These are phyloP conservation scores for Euglossa dilemma DNA, from an alignment of 1,140 invertebrate genomes.

Conservation along the genomic window DNA sequence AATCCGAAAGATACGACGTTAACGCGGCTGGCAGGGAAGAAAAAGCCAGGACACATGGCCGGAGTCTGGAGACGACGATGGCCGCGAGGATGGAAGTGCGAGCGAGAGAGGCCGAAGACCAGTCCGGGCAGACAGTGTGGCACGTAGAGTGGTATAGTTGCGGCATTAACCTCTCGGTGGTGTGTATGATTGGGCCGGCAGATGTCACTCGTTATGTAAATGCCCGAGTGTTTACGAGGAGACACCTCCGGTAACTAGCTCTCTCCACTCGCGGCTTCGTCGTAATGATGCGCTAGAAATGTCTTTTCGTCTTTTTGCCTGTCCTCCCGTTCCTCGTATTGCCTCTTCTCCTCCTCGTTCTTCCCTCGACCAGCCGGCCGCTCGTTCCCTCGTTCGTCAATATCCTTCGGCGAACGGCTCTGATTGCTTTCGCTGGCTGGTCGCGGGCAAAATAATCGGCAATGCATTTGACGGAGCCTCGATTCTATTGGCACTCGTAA, in stretches of 20 bases:
- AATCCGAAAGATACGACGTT: neutral
- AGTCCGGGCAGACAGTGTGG: conserved; percentile 44
- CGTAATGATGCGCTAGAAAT: conserved; percentile 73
- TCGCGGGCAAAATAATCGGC: conserved; percentile 32
- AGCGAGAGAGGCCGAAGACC: conserved; percentile 13
- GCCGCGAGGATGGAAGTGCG: neutral
- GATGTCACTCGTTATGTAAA: conserved; percentile 82
- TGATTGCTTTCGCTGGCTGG: conserved; percentile 30
- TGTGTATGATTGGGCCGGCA: conserved; percentile 76
- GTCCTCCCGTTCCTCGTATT: conserved; percentile 32
- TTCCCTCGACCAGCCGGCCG: neutral
- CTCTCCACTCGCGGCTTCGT: conserved; percentile 61
- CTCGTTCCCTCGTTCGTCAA: conserved; percentile 41
- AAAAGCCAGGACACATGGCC: neutral
- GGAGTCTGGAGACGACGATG: neutral
- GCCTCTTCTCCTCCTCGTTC: conserved; percentile 33
- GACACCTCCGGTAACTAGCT: conserved; percentile 75
- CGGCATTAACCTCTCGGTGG: conserved; percentile 65
- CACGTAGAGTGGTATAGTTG: conserved; percentile 53
- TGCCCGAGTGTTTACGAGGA: conserved; percentile 78
- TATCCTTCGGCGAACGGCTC: conserved; percentile 35
- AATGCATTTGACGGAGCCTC: neutral
- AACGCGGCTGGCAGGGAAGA: neutral
- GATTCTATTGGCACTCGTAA: neutral
- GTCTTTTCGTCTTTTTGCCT: conserved; percentile 56